Conservation (phyloP, 2,888 invertebrate genomes). For the Spatulosminthurus flaviceps region DNA sequence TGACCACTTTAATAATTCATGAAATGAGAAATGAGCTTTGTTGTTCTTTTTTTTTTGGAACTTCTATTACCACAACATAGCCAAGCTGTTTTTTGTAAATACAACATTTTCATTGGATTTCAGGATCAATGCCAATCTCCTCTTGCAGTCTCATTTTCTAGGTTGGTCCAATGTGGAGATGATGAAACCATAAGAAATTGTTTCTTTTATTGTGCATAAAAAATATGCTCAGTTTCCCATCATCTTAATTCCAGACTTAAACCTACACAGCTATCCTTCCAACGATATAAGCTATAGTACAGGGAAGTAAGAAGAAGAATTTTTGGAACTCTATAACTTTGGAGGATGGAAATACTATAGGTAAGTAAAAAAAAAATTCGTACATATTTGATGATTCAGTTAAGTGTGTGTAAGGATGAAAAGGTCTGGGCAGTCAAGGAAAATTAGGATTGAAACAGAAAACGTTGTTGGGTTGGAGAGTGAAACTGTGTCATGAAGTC, state of each 20-base stretch:
- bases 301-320: no score
- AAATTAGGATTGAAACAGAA: background rate
- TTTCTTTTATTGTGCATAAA: background rate
- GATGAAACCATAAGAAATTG: background rate
- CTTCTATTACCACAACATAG: background rate
- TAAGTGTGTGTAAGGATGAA: no score
- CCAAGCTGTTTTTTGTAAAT: background rate
- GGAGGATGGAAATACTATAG: no score
- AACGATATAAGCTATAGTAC: no score
- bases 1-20: conserved; percentile 18
- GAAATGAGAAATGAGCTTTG: conserved; percentile 13
- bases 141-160: background rate
- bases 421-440: background rate
- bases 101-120: no score
- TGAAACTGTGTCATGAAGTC: conserved; percentile 26
- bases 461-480: background rate
- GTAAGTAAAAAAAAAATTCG: no score
- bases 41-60: background rate
- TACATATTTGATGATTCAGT: no score
- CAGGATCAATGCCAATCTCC: conserved; percentile 38
- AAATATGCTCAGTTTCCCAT: background rate
- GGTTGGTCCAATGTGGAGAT: background rate
- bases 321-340: no score
- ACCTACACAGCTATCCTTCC: background rate
- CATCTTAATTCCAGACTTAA: no score